These are phyloP conservation scores for Stomatorhinus walkeri DNA, from an alignment of 2,797 vertebrate genomes.

Conservation along the genomic window DNA sequence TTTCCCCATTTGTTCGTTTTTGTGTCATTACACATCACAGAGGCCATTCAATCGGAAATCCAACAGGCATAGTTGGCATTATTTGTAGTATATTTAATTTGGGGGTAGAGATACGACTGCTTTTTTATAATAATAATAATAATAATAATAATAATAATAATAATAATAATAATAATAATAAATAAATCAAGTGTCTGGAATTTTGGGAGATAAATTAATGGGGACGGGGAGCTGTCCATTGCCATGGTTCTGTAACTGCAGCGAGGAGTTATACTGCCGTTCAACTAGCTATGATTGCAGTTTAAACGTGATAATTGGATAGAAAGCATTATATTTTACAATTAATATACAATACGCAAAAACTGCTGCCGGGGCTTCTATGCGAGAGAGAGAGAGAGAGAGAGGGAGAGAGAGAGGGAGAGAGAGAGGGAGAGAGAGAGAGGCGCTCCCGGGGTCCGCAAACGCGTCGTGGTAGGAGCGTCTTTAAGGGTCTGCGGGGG, in stretches of 20 bases:
- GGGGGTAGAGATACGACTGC: not conserved
- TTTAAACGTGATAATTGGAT: not conserved
- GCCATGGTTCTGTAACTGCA: not conserved
- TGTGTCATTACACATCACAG: not conserved
- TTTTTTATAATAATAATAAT: not conserved
- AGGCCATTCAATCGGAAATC: not conserved
- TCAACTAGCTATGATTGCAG: not conserved
- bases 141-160: not conserved
- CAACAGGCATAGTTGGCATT: not conserved
- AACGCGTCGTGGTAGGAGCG: constrained; percentile 16
- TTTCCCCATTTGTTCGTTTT: not conserved
- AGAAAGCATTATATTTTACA: not conserved
- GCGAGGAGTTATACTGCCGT: not conserved
- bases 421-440: not conserved
- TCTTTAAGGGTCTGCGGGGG: constrained; percentile 33
- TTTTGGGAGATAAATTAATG: not conserved
- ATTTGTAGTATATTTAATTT: not conserved
- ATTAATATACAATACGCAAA: not conserved
- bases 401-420: not conserved
- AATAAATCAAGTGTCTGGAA: not conserved
- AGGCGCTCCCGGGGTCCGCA: not conserved
- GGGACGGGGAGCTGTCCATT: not conserved
- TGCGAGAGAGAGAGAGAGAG: not conserved
- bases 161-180: not conserved
- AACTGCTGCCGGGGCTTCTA: not conserved